Conservation (phyloP, 2,888 invertebrate genomes). For the Anoplius nigerrimus region DNA sequence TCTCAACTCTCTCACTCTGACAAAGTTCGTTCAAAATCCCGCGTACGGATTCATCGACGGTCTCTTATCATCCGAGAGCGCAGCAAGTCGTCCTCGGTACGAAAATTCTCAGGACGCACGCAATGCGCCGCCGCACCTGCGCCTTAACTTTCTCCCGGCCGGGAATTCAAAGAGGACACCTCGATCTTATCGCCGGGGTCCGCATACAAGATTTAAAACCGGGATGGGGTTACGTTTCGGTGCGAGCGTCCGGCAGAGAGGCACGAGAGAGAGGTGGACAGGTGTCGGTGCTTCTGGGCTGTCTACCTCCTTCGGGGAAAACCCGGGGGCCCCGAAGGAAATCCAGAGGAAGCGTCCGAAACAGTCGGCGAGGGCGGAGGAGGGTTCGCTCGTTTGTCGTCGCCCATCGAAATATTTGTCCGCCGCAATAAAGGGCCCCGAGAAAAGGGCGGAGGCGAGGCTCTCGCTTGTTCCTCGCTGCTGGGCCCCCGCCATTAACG, state of each 20-base stretch:
- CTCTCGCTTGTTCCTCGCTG: slow-evolving; percentile 10
- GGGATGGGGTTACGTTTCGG: slow-evolving; percentile 14
- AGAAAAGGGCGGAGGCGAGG: slow-evolving; percentile 6
- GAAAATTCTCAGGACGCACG: not conserved
- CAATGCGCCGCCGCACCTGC: slow-evolving; percentile 23
- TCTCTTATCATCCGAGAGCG: too few species aligned
- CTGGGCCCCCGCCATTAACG: slow-evolving; percentile 32
- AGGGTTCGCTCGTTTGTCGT: not conserved
- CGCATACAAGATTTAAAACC: slow-evolving; percentile 20
- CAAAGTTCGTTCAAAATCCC: too few species aligned
- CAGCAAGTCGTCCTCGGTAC: too few species aligned
- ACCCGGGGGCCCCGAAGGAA: slow-evolving; percentile 8
- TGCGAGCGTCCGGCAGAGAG: slow-evolving; percentile 8
- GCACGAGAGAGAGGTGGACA: slow-evolving; percentile 23
- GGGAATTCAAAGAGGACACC: slow-evolving; percentile 20
- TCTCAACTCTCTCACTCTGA: too few species aligned
- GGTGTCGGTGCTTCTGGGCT: slow-evolving; percentile 19
- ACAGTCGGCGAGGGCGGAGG: not conserved
- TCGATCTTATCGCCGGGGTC: slow-evolving; percentile 34
- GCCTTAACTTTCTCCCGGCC: slow-evolving; percentile 24
- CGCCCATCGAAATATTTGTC: slow-evolving; percentile 38
- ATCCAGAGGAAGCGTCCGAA: slow-evolving; percentile 9
- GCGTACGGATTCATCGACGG: too few species aligned
- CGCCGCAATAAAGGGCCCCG: slow-evolving; percentile 33
- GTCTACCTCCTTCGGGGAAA: slow-evolving; percentile 14